Evolutionary conservation across 2,888 invertebrate genomes (phyloP).

Genomic region (Tribolium freemani): DNA sequence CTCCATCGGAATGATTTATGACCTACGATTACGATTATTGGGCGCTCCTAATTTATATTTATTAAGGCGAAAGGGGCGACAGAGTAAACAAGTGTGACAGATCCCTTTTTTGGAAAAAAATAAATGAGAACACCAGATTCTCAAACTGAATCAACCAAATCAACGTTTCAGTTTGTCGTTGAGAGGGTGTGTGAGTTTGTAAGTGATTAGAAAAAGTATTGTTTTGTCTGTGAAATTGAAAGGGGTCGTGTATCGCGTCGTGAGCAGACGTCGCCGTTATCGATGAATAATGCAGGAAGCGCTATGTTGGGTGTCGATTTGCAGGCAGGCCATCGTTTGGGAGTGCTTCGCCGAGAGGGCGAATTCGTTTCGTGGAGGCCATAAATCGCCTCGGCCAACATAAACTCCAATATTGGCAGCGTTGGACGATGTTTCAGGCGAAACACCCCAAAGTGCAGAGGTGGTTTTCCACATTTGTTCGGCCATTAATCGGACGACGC

Average conservation of each 20-base stretch:
- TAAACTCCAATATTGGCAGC: conserved; percentile 58
- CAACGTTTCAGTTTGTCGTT: too few relatives aligned
- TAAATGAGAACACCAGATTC: too few relatives aligned
- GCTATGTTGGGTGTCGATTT: conserved; percentile 7
- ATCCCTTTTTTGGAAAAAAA: too few relatives aligned
- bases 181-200: background rate
- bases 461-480: conserved; percentile 68
- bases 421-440: conserved; percentile 56
- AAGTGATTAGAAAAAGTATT: background rate
- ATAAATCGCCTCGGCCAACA: conserved; percentile 54
- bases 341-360: conserved; percentile 26
- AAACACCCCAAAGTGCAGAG: conserved; percentile 63
- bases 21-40: conserved; percentile 54
- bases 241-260: conserved; percentile 9
- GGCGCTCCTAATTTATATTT: conserved; percentile 60
- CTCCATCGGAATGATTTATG: conserved; percentile 57
- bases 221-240: conserved; percentile 17
- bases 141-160: too few relatives aligned
- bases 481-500: conserved; percentile 66
- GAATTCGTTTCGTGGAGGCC: conserved; percentile 29
- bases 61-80: conserved; percentile 38
- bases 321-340: conserved; percentile 12
- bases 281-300: conserved; percentile 31
- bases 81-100: too few relatives aligned
- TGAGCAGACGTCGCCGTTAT: conserved; percentile 18